Base-by-base conservation (phyloP, 2,113 vertebrate species). In the Laticauda colubrina region DNA sequence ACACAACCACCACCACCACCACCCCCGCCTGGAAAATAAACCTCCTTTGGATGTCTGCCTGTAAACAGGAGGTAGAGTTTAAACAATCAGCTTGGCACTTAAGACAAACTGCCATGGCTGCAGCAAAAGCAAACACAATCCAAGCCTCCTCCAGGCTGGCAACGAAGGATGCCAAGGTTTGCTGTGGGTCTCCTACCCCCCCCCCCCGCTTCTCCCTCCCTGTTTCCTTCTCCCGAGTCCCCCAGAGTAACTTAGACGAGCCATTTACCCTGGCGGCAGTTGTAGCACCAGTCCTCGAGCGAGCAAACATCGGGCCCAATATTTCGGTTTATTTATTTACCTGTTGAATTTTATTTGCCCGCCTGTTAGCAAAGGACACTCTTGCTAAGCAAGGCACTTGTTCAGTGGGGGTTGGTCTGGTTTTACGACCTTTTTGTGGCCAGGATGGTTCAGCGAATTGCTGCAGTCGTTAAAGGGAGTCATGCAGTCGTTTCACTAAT, bases 61-160 rank as follows among this genome's bases (percentile, higher is more conserved):
- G 2, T 5, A 34, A 55, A 29, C 18, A 3, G 87, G 54, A 34
- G 51, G n/a, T 20, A n/a, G 1, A 51, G 8, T 9, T 1, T 45
- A 87, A 20, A 20, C 21, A 8, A 20, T 81, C 1, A 39, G 34
- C 6, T 39, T 8, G 34, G 18, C 8, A 51, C 1, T 21, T 39
- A 8, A 26, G 8, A 59, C 0, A 3, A 59, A 21, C 15, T 39
- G 18, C 15, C 69, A 81, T 20, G 6, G 18, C 9, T 81, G 34
- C 34, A 21, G 34, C 1, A 0, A 39, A 81, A 1, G 0, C 2
- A 81, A 20, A 21, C 69, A 59, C 23, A 0, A 2, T 9, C 57
- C 21, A 24, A 59, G 21, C 6, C 15, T 56, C 18, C 18, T 56
- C 55, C 4, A 0, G 7, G 57, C 57, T 57, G 56, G 21, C 56